Conservation (phyloP, 2,888 invertebrate species). For the Conomelus anceps region DNA sequence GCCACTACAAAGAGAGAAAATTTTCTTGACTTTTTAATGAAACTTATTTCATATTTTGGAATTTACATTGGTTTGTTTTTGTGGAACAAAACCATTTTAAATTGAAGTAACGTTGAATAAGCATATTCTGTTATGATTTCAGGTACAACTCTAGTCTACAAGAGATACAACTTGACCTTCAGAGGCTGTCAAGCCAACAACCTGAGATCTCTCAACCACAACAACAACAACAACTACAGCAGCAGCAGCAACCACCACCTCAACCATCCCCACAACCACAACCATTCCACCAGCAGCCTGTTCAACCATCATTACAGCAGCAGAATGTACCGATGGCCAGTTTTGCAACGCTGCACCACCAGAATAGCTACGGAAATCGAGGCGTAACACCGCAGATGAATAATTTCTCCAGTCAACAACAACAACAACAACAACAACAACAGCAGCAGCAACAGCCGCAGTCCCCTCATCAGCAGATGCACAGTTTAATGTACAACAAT, state of each 20-base stretch:
- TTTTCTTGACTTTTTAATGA: too few species aligned
- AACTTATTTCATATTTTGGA: too few species aligned
- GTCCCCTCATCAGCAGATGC: constrained; percentile 27
- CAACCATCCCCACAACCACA: background rate
- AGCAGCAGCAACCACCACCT: constrained; percentile 8
- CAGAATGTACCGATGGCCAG: constrained; percentile 52
- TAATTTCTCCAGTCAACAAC: too few species aligned
- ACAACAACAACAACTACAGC: constrained; percentile 15
- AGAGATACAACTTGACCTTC: constrained; percentile 91
- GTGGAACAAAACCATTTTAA: too few species aligned
- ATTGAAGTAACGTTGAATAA: too few species aligned
- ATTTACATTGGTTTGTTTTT: too few species aligned
- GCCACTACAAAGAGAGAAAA: too few species aligned
- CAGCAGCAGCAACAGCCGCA: background rate
- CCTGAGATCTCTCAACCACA: constrained; percentile 56
- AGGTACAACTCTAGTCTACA: constrained; percentile 90
- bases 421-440: too few species aligned
- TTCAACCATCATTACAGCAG: constrained; percentile 37
- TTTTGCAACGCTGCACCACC: constrained; percentile 36
- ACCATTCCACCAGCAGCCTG: background rate
- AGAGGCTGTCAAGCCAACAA: constrained; percentile 77
- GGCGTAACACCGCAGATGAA: too few species aligned
- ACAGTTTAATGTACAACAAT: constrained; percentile 30
- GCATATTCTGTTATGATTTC: constrained; percentile 34
- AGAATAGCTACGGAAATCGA: constrained; percentile 31